A percentile compares a stretch with the other conserved stretches of the same genome.
Evolutionary conservation across 2,888 invertebrate species (phyloP).

Genomic region (Eurytoma californica): DNA sequence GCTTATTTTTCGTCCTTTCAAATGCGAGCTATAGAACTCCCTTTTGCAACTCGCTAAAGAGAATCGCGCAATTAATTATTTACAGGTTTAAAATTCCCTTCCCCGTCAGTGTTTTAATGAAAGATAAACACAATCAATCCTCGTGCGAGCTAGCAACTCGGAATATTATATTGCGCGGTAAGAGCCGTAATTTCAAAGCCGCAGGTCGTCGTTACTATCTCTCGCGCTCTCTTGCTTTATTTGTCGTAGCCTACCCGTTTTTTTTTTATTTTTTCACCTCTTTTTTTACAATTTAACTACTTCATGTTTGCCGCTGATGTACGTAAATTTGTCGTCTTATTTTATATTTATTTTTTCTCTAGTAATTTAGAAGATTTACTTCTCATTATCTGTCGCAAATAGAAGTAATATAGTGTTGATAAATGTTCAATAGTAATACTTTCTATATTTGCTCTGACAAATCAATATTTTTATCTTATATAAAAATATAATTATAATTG

Average conservation of each 20-base stretch:
- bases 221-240: conserved; percentile 14
- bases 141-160: conserved; percentile 65
- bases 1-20: too few relatives aligned
- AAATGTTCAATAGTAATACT: too few relatives aligned
- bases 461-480: too few relatives aligned
- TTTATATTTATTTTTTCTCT: too few relatives aligned
- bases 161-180: conserved; percentile 70
- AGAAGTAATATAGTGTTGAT: too few relatives aligned
- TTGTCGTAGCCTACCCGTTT: neutral
- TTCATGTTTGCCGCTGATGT: neutral
- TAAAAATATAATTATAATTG: too few relatives aligned
- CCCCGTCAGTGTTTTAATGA: conserved; percentile 69
- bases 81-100: conserved; percentile 61
- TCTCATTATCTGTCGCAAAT: too few relatives aligned
- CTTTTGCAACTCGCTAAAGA: conserved; percentile 49
- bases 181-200: conserved; percentile 66
- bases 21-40: neutral
- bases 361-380: too few relatives aligned
- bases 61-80: conserved; percentile 66
- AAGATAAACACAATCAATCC: conserved; percentile 74
- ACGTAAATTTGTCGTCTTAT: too few relatives aligned
- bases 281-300: neutral
- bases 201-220: conserved; percentile 17
- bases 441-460: too few relatives aligned
- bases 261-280: neutral